Conservation (phyloP, 2,888 invertebrate species). For the Griposia aprilina region DNA sequence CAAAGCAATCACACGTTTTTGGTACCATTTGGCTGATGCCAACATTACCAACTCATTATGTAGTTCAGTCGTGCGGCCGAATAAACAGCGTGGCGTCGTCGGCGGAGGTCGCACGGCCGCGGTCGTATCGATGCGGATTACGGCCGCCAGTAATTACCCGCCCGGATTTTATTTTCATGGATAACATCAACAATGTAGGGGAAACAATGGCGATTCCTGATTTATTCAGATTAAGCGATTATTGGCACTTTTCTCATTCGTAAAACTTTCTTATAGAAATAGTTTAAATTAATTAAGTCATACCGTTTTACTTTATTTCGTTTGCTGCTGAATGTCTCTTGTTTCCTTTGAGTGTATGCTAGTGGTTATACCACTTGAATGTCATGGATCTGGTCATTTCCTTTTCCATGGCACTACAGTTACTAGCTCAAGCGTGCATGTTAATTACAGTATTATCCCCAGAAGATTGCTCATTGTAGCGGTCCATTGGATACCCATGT, state of each 20-base stretch:
- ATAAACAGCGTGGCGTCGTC: slow-evolving; percentile 54
- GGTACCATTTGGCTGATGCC: slow-evolving; percentile 55
- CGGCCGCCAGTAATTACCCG: slow-evolving; percentile 71
- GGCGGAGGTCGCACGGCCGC: slow-evolving; percentile 54
- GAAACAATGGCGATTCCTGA: slow-evolving; percentile 66
- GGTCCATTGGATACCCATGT: slow-evolving; percentile 13
- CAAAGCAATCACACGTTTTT: slow-evolving; percentile 64
- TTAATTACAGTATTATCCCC: slow-evolving; percentile 29
- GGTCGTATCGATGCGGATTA: slow-evolving; percentile 70
- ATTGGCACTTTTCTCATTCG: slow-evolving; percentile 58
- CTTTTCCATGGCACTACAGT: slow-evolving; percentile 6
- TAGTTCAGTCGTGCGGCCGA: slow-evolving; percentile 64
- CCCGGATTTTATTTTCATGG: slow-evolving; percentile 75
- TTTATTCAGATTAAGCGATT: slow-evolving; percentile 73
- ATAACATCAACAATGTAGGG: slow-evolving; percentile 69
- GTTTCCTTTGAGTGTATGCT: background rate
- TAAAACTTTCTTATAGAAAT: background rate
- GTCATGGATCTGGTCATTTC: background rate
- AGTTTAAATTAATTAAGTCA: slow-evolving; percentile 7
- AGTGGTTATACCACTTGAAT: background rate
- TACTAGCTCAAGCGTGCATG: background rate
- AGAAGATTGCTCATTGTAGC: slow-evolving; percentile 20
- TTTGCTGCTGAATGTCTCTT: background rate
- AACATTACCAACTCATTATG: slow-evolving; percentile 65
- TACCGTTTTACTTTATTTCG: background rate